phyloP scores from a whole-genome alignment of 2,888 invertebrate species.

The Meiosimyza decipiens region DNA sequence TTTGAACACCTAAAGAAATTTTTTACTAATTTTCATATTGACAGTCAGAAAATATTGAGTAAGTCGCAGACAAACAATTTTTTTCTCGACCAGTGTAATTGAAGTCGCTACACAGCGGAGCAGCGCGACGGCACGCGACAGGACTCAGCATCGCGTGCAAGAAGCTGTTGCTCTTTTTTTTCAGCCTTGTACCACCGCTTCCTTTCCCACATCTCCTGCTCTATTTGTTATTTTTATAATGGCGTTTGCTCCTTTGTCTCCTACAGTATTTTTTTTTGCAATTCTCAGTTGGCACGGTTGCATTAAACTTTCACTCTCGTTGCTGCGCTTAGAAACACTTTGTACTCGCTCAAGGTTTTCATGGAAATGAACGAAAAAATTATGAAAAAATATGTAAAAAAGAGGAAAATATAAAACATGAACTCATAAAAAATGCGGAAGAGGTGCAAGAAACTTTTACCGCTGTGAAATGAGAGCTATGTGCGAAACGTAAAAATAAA shows the following conservation, averaged over 20 bases:
- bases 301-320: conserved; percentile 20
- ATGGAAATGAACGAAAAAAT: neutral
- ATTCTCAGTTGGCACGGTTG: neutral
- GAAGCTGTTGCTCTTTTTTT: conserved; percentile 11
- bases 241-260: neutral
- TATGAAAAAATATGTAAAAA: neutral
- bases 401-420: conserved; percentile 13
- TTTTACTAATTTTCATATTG: no score
- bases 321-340: conserved; percentile 5
- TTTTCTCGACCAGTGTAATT: neutral
- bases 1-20: no score
- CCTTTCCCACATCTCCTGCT: neutral
- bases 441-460: conserved; percentile 18
- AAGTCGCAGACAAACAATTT: no score
- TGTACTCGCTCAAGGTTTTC: conserved; percentile 18
- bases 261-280: neutral
- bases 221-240: neutral
- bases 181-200: neutral
- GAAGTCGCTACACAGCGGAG: neutral
- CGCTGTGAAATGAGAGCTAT: conserved; percentile 13
- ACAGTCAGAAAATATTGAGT: no score
- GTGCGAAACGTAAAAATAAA: neutral
- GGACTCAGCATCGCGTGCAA: neutral
- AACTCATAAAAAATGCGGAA: conserved; percentile 25
- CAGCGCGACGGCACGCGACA: no score